phyloP scores from a whole-genome alignment of 2,113 vertebrate species.

The Aldabrachelys gigantea region DNA sequence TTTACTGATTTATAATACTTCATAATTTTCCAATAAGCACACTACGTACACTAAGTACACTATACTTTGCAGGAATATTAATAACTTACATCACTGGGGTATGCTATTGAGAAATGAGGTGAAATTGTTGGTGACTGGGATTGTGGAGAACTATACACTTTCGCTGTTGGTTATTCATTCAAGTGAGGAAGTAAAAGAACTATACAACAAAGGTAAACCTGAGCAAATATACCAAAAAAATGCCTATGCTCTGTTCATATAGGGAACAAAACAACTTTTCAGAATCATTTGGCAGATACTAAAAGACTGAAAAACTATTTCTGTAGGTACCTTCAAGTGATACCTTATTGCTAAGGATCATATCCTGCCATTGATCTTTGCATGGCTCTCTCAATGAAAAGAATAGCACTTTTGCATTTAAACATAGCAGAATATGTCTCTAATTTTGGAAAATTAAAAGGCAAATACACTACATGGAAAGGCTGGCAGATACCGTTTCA shows the following conservation, averaged over 20 bases:
- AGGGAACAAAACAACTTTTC: background rate
- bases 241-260: background rate
- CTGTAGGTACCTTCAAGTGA: background rate
- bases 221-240: background rate
- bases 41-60: too few relatives aligned
- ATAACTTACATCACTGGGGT: background rate
- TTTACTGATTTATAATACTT: background rate
- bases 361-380: background rate
- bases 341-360: background rate
- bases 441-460: background rate
- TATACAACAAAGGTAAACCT: background rate
- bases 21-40: background rate
- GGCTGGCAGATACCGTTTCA: background rate
- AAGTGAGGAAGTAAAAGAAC: background rate
- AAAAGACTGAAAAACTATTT: background rate
- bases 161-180: background rate
- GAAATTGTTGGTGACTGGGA: rapidly evolving
- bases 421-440: background rate
- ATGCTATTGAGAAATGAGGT: background rate
- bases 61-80: background rate
- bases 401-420: background rate
- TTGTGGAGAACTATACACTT: background rate
- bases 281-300: background rate
- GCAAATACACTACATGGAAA: background rate
- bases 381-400: background rate